Evolutionary conservation across 2,888 invertebrate genomes (phyloP).

Genomic region (Standfussiana lucernea): DNA sequence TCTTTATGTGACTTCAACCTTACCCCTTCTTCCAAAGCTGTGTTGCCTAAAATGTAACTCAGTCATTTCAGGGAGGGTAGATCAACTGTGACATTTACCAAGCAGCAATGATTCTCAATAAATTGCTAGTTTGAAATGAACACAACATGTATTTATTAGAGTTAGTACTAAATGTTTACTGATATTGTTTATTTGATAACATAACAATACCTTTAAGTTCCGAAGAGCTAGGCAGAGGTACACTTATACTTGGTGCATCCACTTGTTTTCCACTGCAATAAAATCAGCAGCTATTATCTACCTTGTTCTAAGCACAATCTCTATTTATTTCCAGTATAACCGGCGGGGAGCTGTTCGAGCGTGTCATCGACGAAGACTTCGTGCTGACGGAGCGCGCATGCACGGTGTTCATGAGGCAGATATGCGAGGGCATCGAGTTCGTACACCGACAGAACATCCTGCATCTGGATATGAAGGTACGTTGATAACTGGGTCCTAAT

Average conservation of each 20-base stretch:
- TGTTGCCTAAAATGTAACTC: constrained; percentile 80
- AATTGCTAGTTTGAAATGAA: constrained; percentile 87
- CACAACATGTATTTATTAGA: constrained; percentile 78
- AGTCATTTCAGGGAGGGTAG: constrained; percentile 91
- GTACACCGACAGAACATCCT: constrained; percentile 98
- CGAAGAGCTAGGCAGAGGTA: neutral
- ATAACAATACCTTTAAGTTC: neutral
- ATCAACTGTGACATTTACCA: constrained; percentile 89
- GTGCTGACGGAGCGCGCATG: constrained; percentile 98
- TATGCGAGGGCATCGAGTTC: constrained; percentile 99
- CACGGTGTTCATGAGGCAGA: constrained; percentile 98
- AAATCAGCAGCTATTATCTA: neutral
- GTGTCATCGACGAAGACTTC: constrained; percentile 99
- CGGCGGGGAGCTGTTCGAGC: constrained; percentile 99
- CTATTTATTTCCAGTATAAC: constrained; percentile 94
- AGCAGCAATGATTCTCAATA: constrained; percentile 80
- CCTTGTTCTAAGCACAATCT: neutral
- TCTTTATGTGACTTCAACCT: neutral
- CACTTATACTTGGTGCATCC: neutral
- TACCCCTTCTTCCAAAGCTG: constrained; percentile 91
- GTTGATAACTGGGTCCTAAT: neutral
- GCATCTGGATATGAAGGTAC: constrained; percentile 99
- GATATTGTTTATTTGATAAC: neutral
- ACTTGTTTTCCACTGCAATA: neutral
- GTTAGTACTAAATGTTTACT: neutral